Conservation (phyloP, 2,797 vertebrate species). For the Paratrypauchen microcephalus region DNA sequence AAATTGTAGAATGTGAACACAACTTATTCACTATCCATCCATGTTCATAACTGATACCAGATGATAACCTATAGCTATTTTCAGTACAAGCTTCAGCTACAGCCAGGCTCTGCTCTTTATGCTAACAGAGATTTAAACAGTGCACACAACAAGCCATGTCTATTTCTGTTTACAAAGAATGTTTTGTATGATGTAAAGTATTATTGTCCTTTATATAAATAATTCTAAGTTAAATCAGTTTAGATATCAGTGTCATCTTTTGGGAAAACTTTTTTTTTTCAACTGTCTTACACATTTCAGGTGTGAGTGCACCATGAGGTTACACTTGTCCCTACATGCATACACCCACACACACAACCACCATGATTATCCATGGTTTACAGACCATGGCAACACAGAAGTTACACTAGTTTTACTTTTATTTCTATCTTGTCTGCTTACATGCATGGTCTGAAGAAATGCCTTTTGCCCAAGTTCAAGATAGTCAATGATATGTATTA, state of each 20-base stretch:
- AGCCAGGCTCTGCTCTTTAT: constrained; percentile 42
- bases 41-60: constrained; percentile 43
- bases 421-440: not conserved
- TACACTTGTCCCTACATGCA: constrained; percentile 64
- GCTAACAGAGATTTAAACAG: constrained; percentile 59
- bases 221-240: constrained; percentile 70
- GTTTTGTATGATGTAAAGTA: constrained; percentile 56
- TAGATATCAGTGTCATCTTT: constrained; percentile 48
- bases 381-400: constrained; percentile 14
- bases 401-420: constrained; percentile 9
- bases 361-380: constrained; percentile 32
- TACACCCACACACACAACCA: constrained; percentile 44
- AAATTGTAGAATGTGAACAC: not conserved
- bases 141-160: constrained; percentile 58
- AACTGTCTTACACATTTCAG: not conserved
- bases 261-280: not conserved
- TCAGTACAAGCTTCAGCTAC: constrained; percentile 50
- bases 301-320: constrained; percentile 15
- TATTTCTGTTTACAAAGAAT: constrained; percentile 68
- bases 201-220: constrained; percentile 56
- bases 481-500: not conserved
- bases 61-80: constrained; percentile 44
- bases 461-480: constrained; percentile 16
- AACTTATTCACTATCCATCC: constrained; percentile 32
- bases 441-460: not conserved